Conservation (phyloP, 2,797 vertebrate species). For the Amniataba percoides region DNA sequence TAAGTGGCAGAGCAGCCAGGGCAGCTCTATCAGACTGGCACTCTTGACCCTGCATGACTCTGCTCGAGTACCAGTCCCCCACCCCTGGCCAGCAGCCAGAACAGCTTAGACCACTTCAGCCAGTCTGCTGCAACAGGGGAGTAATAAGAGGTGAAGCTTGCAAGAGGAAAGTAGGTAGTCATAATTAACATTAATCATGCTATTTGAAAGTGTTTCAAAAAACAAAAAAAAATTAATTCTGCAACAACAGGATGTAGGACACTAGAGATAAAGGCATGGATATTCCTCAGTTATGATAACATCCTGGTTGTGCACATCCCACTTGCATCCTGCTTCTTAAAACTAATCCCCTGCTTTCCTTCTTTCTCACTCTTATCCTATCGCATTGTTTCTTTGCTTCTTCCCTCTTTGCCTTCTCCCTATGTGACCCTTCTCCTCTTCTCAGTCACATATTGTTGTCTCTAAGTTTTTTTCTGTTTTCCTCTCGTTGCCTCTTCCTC, state of each 20-base stretch:
- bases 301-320: neutral
- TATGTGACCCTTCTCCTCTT: neutral
- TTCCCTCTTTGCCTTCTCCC: neutral
- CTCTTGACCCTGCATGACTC: constrained; percentile 73
- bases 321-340: neutral
- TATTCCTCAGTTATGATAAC: neutral
- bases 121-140: constrained; percentile 29
- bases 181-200: neutral
- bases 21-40: constrained; percentile 63
- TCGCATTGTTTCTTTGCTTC: neutral
- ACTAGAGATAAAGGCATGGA: neutral
- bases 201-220: neutral
- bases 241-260: neutral
- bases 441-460: neutral
- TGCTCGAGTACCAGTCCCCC: constrained; percentile 48
- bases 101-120: constrained; percentile 60
- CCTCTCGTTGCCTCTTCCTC: neutral
- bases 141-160: constrained; percentile 11
- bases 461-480: neutral
- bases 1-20: constrained; percentile 62
- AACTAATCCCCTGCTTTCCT: neutral
- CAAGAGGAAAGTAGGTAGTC: neutral
- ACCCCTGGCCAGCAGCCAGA: constrained; percentile 48
- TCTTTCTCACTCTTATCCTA: neutral
- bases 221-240: neutral